Percentiles rank a stretch among this genome's conserved stretches.
These are phyloP conservation scores for Heliconius sara DNA, from an alignment of 2,888 invertebrate genomes.

Conservation along the genomic window DNA sequence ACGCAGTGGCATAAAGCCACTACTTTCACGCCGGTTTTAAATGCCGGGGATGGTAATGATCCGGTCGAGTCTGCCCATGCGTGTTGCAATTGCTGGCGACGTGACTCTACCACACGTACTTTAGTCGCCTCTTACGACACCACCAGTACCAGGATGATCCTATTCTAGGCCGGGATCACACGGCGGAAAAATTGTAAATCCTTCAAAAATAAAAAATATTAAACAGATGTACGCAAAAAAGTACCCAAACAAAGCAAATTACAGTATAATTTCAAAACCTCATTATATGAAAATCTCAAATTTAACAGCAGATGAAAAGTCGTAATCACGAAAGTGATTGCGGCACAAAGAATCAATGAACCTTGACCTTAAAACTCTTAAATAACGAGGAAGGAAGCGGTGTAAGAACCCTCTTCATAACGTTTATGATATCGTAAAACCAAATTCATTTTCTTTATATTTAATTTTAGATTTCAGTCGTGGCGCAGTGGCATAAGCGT, in stretches of 20 bases:
- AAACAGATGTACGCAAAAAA: neutral
- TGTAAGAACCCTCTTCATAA: neutral
- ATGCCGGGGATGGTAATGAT: too few species aligned
- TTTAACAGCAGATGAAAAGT: constrained; percentile 11
- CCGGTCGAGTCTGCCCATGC: too few species aligned
- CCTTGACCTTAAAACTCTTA: constrained; percentile 10
- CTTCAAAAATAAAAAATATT: neutral
- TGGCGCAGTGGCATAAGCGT: too few species aligned
- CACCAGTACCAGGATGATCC: too few species aligned
- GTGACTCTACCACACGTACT: too few species aligned
- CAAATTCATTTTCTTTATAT: neutral
- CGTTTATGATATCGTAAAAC: neutral
- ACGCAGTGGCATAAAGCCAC: too few species aligned
- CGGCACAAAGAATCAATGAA: constrained; percentile 5
- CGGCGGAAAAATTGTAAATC: too few species aligned
- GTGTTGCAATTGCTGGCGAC: too few species aligned
- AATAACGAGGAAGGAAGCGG: neutral
- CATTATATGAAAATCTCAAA: neutral
- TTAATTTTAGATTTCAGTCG: too few species aligned
- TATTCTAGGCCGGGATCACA: too few species aligned
- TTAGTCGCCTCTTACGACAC: too few species aligned
- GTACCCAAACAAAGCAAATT: neutral
- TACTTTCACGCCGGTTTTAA: too few species aligned
- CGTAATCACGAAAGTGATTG: constrained; percentile 1
- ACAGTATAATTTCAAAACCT: neutral